Percentiles rank a stretch among this genome's conserved stretches.
Conservation (phyloP, 2,113 vertebrate genomes). For the Barnardius zonarius region DNA sequence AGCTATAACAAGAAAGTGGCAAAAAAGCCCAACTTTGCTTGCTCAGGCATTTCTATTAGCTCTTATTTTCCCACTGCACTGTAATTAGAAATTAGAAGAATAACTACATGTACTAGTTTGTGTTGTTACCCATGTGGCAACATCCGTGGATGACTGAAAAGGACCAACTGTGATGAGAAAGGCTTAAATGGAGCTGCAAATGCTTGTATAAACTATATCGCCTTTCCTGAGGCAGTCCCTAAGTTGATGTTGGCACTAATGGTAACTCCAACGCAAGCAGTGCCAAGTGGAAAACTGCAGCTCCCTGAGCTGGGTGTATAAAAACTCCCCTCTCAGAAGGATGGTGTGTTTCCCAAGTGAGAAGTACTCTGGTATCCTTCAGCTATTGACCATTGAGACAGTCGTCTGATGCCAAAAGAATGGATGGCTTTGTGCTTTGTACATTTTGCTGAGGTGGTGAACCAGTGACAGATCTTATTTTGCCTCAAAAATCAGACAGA, state of each 20-base stretch:
- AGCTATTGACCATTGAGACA: background rate
- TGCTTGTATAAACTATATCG: background rate
- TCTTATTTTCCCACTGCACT: background rate
- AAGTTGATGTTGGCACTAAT: background rate
- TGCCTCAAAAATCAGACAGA: background rate
- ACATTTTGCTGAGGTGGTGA: accelerated
- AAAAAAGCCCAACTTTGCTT: background rate
- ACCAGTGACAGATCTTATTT: background rate
- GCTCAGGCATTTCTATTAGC: background rate
- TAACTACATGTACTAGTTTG: background rate
- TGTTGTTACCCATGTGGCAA: background rate
- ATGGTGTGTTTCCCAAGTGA: background rate
- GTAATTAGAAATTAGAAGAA: background rate
- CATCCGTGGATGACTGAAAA: background rate
- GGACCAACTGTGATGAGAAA: background rate
- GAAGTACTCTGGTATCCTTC: background rate
- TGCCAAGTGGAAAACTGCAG: background rate
- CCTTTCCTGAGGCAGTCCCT: background rate
- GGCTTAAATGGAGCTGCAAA: background rate
- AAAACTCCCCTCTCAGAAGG: background rate
- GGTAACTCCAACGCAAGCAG: accelerated
- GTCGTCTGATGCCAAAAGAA: background rate
- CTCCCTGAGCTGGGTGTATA: background rate
- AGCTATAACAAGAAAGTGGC: background rate
- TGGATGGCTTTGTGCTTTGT: background rate